These are phyloP conservation scores for Zeugodacus cucurbitae DNA, from an alignment of 1,140 invertebrate species.

Conservation along the genomic window DNA sequence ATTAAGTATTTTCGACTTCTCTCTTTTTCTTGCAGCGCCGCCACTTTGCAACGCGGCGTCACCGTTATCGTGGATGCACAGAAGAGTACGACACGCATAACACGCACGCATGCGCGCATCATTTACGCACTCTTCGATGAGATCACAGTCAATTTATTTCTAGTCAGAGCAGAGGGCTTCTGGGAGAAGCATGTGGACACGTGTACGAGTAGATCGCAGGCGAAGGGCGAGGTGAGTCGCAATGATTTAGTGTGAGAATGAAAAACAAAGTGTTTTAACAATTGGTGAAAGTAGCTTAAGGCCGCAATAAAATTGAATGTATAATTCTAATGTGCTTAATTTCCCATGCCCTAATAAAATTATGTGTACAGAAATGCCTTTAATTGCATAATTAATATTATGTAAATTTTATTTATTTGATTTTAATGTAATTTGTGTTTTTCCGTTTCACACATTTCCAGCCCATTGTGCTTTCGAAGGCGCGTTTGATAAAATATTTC, in stretches of 20 bases:
- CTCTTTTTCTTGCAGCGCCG: constrained; percentile 49
- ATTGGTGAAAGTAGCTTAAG: background rate
- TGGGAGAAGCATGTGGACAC: constrained; percentile 82
- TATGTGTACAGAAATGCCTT: background rate
- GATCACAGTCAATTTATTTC: constrained; percentile 70
- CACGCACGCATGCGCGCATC: constrained; percentile 72
- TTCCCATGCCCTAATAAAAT: background rate
- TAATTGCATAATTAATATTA: background rate
- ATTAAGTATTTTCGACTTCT: background rate
- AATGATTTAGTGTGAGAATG: background rate
- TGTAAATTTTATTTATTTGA: background rate
- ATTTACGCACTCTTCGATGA: constrained; percentile 68
- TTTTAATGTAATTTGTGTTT: background rate
- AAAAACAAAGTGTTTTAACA: background rate
- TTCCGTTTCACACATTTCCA: constrained; percentile 61
- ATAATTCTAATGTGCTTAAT: background rate
- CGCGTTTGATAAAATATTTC: constrained; percentile 77
- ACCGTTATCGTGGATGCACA: constrained; percentile 75
- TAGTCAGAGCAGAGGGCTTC: constrained; percentile 77
- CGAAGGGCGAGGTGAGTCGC: constrained; percentile 72
- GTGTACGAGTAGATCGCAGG: constrained; percentile 72
- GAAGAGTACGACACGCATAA: constrained; percentile 72
- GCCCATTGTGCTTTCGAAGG: constrained; percentile 73
- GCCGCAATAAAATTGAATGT: background rate
- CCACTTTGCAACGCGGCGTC: constrained; percentile 67